Evolutionary conservation across 2,113 vertebrate species (phyloP).

Genomic region (Pongo abelii): DNA sequence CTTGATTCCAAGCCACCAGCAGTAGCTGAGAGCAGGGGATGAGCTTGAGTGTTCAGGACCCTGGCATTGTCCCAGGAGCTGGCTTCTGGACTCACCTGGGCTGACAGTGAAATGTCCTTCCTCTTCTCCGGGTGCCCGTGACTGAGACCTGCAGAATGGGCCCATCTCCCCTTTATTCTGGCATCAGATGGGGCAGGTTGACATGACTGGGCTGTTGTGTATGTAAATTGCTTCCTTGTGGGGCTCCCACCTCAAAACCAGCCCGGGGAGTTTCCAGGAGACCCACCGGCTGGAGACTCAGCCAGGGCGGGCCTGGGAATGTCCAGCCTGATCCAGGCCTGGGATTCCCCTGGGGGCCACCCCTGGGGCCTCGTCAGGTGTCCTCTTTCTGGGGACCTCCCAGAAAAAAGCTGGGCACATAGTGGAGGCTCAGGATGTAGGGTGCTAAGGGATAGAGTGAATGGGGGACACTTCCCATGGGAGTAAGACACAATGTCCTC

Average conservation of each 20-base stretch:
- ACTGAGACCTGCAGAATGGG: background rate
- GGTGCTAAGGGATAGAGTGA: fast-evolving
- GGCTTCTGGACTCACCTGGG: slow-evolving; percentile 20
- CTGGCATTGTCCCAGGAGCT: background rate
- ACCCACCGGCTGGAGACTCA: background rate
- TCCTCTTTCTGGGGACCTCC: background rate
- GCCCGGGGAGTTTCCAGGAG: background rate
- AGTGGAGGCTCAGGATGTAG: background rate
- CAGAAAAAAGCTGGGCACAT: background rate
- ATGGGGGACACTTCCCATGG: background rate
- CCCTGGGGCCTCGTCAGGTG: background rate
- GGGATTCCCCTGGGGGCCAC: background rate
- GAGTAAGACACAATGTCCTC: background rate
- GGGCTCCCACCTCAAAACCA: background rate
- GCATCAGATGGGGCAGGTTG: background rate
- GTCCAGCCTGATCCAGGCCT: background rate
- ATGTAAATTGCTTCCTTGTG: background rate
- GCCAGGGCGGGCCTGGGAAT: background rate
- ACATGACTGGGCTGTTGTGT: background rate
- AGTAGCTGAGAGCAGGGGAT: background rate
- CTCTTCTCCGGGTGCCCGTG: background rate
- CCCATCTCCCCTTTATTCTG: slow-evolving; percentile 47
- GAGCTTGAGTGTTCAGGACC: background rate
- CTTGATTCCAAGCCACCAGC: background rate
- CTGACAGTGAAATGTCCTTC: background rate